A percentile compares a stretch with the other conserved stretches of the same genome.
Evolutionary conservation across 1,140 invertebrate genomes (phyloP).

Genomic region (Odontomachus brunneus): DNA sequence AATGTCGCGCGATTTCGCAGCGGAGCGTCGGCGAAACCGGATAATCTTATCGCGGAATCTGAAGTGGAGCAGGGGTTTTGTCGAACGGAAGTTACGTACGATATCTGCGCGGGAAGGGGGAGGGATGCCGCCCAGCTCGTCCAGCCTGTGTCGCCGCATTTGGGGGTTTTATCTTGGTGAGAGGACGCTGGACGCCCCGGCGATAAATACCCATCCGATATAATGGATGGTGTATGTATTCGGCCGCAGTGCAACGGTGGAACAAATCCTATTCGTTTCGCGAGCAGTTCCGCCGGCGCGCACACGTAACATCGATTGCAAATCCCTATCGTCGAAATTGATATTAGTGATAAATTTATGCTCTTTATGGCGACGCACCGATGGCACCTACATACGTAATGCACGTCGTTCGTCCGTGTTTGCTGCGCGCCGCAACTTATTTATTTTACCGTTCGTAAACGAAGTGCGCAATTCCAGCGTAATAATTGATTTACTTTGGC

Average conservation of each 20-base stretch:
- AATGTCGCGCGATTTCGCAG: constrained; percentile 40
- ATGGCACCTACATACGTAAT: constrained; percentile 12
- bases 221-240: constrained; percentile 68
- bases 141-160: constrained; percentile 36
- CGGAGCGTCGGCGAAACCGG: constrained; percentile 36
- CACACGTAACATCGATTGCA: constrained; percentile 48
- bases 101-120: constrained; percentile 57
- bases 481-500: constrained; percentile 2
- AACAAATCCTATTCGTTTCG: constrained; percentile 71
- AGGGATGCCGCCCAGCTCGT: constrained; percentile 45
- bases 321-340: constrained; percentile 65
- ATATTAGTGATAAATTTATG: constrained; percentile 67
- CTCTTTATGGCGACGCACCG: constrained; percentile 10
- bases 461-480: neutral
- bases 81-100: constrained; percentile 67
- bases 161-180: constrained; percentile 71
- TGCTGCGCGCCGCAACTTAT: neutral
- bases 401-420: neutral
- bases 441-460: constrained; percentile 1
- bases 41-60: constrained; percentile 70
- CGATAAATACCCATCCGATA: constrained; percentile 73
- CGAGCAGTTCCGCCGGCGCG: constrained; percentile 1
- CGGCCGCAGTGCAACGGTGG: constrained; percentile 37
- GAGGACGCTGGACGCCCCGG: constrained; percentile 60
- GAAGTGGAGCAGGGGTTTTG: constrained; percentile 41